Evolutionary conservation across 1,140 invertebrate species (phyloP), one percentile per base, ranked within the genome.

Genomic region (Saccostrea echinata): DNA sequence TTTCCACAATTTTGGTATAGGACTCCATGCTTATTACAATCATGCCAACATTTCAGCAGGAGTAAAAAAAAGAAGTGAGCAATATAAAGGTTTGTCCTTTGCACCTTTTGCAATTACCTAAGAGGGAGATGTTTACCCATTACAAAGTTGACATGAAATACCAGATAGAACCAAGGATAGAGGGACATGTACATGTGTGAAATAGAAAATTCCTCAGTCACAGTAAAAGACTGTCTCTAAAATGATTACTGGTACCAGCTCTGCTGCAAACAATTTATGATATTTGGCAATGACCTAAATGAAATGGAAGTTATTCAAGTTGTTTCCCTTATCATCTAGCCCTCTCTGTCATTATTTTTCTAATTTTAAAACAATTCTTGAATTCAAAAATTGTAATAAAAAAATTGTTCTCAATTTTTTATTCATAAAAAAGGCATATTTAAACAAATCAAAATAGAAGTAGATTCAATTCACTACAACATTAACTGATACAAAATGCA

Each of bases 381-480:
- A 18, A 21, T 64, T 9, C 18, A 6, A 18, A 64, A 64, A 1
- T 64, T 64, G 21, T 24, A n/a, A 0, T 64, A 21, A 43, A 43
- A 43, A 43, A 43, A 43, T 43, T 43, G 43, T 43, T 43, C 43
- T 3, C 43, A 43, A 43, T 9, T 64, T 64, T 64, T 64, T n/a
- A 64, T 64, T 64, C 21, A 18, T 64, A 64, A 64, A 64, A 64
- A 64, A 24, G 57, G 18, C 57, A 64, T 64, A 64, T n/a, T 64
- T 64, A 21, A 64, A 64, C 57, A 64, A 64, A 64, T 64, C 18
- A 64, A 64, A 64, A 24, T 21, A 64, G 21, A 64, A n/a, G 57
- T 64, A 64, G 57, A 21, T 21, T 21, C 21, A 64, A 64, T 21
- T 64, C 57, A 64, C 57, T 64, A 64, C 57, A 64, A 64, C 24